These are phyloP conservation scores for Hippocampus guttulatus DNA, from an alignment of 2,113 vertebrate genomes.

Conservation along the genomic window DNA sequence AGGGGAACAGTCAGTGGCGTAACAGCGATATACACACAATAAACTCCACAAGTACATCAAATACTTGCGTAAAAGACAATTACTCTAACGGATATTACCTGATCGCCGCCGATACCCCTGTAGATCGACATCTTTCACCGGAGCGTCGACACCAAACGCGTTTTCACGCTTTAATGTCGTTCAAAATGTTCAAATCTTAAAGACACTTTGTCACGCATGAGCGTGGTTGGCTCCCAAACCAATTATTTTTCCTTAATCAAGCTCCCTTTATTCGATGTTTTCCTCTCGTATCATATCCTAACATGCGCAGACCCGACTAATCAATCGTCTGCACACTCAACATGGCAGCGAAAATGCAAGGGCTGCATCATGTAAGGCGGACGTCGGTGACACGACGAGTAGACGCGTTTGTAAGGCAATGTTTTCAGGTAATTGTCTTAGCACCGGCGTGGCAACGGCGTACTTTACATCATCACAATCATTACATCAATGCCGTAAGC, in stretches of 20 bases:
- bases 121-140: constrained; percentile 69
- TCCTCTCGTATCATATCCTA: background rate
- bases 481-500: constrained; percentile 6
- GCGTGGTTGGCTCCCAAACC: background rate
- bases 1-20: too few species aligned
- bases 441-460: background rate
- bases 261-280: background rate
- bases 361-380: background rate
- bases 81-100: background rate
- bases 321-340: background rate
- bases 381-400: background rate
- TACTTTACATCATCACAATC: constrained; percentile 1
- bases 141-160: constrained; percentile 34
- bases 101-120: constrained; percentile 54
- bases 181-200: background rate
- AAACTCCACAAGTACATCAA: background rate
- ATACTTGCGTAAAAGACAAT: background rate
- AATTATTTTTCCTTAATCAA: background rate
- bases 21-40: background rate
- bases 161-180: background rate
- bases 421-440: background rate
- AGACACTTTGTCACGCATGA: background rate
- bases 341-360: background rate
- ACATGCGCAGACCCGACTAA: background rate
- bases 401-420: background rate